A percentile compares a stretch with the other conserved stretches of the same genome.
phyloP scores from a whole-genome alignment of 2,797 vertebrate species.

The Sphenodon punctatus region DNA sequence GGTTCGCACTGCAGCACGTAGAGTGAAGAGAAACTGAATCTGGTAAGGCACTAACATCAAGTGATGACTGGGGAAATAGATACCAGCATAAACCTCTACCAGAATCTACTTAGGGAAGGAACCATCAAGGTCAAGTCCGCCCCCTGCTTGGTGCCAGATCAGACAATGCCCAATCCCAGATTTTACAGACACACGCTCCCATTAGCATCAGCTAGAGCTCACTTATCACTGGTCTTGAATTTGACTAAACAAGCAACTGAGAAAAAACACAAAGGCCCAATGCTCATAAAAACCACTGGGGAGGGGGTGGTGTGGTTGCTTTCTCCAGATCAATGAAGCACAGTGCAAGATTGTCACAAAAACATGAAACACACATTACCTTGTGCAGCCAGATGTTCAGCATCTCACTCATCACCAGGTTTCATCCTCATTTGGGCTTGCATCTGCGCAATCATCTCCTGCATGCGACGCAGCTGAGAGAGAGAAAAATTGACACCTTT shows the following conservation, averaged over 20 bases:
- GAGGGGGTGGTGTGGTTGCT: background rate
- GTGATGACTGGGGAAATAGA: too few species aligned
- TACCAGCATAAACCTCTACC: too few species aligned
- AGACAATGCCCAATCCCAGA: too few species aligned
- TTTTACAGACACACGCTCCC: too few species aligned
- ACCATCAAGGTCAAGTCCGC: too few species aligned
- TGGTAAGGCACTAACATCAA: too few species aligned
- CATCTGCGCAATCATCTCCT: slow-evolving; percentile 92
- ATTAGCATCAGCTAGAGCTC: too few species aligned
- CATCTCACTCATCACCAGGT: slow-evolving; percentile 80
- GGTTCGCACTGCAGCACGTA: too few species aligned
- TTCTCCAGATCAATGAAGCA: background rate
- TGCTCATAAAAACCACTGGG: background rate
- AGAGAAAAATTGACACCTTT: background rate
- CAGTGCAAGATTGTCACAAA: background rate
- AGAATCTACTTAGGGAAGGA: too few species aligned
- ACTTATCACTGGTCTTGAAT: background rate
- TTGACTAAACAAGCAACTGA: background rate
- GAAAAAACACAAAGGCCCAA: background rate
- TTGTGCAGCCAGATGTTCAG: background rate
- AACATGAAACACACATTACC: slow-evolving; percentile 12
- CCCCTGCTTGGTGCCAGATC: too few species aligned
- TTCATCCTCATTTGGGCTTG: slow-evolving; percentile 90
- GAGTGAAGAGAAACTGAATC: too few species aligned
- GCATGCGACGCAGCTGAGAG: slow-evolving; percentile 86